Base-by-base conservation (phyloP, 2,113 vertebrate species). In the Leucoraja erinaceus region DNA sequence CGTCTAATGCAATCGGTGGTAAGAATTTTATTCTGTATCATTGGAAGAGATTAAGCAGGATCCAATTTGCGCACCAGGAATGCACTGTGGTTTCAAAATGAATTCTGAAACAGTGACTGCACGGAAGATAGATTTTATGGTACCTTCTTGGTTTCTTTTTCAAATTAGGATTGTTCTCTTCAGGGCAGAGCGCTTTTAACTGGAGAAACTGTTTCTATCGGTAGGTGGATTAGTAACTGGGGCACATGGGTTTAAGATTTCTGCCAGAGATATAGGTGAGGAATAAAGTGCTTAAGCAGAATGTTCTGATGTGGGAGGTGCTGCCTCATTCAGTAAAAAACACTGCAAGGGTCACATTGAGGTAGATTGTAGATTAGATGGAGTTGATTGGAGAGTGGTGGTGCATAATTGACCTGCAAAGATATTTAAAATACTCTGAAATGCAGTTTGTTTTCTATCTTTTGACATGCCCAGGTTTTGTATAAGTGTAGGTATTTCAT, bases 1-100 rank as follows among this genome's bases (percentile, higher is more conserved):
- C 88, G 33, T 90, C 88, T 38, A 90, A 70, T 90, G 88, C 61
- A 90, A 28, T 90, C 31, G 61, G 63, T 90, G 88, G 88, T 90
- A 70, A 90, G 88, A 66, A 33, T 70, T 25, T 90, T 90, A 22
- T 90, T 70, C 5, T n/a, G 14, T 31, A 31, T 63, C 6, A 5
- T 63, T 66, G 63, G 79, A 56, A 25, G 79, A 22, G 54, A 61
- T n/a, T 1, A 25, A 1, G 3, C 83, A 56, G 18, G 38, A 59
- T 59, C 79, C 12, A 10, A 25, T 28, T 20, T 31, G 81, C 6
- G 59, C 16, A n/a, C 25, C 56, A 61, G 25, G 10, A 12, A 28
- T 83, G 79, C 20, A 20, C 20, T 86, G 12, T 28, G 56, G 6
- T 84, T 61, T 31, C 5, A 2, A 63, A 28, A 28, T 61, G 28